A percentile compares a stretch with the other conserved stretches of the same genome.
Conservation (phyloP, 2,113 vertebrate genomes). For the Cisticola juncidis region DNA sequence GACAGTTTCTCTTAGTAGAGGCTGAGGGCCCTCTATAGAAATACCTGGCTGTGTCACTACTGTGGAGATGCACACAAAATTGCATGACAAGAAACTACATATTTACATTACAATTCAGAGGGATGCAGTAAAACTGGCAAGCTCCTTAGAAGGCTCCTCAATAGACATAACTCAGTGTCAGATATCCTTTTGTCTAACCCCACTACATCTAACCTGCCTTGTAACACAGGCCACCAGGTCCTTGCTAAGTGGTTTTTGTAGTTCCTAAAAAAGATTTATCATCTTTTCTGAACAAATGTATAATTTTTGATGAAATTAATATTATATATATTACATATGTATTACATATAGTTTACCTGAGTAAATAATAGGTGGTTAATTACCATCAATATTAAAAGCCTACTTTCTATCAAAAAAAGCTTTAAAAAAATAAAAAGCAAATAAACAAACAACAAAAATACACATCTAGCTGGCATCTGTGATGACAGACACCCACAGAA, state of each 20-base stretch:
- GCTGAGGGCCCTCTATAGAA: not conserved
- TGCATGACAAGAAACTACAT: not conserved
- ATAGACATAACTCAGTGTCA: not conserved
- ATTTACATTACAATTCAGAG: not conserved
- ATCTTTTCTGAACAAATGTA: not conserved
- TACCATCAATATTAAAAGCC: not conserved
- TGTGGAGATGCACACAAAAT: not conserved
- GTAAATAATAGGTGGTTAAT: not conserved
- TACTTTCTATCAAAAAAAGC: not conserved
- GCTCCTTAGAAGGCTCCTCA: not conserved
- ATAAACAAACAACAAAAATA: not conserved
- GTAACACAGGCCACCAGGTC: not conserved
- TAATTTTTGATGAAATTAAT: not conserved
- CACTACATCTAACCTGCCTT: not conserved
- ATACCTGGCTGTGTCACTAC: not conserved
- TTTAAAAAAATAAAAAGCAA: not conserved
- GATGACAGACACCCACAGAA: not conserved
- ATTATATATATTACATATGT: not conserved
- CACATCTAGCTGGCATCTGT: not conserved
- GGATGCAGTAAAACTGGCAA: not conserved
- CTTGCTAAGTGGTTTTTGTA: not conserved
- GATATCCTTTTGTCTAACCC: not conserved
- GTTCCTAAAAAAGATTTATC: no score
- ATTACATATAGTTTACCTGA: not conserved
- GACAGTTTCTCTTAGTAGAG: not conserved